Percentiles rank a stretch among this genome's conserved stretches.
phyloP scores from a whole-genome alignment of 2,888 invertebrate species.

The Phalera bucephala region DNA sequence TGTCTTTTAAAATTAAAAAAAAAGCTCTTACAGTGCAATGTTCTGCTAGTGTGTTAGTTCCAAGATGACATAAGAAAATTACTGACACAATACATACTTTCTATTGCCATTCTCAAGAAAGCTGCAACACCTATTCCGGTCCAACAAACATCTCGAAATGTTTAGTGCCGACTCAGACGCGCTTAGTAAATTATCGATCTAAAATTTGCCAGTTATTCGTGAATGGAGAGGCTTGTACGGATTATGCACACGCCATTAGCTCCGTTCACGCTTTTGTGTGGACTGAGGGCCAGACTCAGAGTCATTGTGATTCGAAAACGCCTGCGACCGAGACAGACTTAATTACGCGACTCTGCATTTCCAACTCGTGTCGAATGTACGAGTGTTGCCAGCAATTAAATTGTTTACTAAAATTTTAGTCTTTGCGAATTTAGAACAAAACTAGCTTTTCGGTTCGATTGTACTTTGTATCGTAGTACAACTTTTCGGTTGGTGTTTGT shows the following conservation, averaged over 20 bases:
- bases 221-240: constrained; percentile 64
- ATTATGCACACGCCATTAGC: constrained; percentile 72
- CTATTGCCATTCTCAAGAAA: too few species aligned
- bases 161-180: neutral
- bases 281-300: constrained; percentile 38
- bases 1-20: too few species aligned
- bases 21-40: too few species aligned
- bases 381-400: constrained; percentile 24
- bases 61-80: too few species aligned
- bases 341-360: constrained; percentile 49
- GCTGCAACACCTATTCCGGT: constrained; percentile 1
- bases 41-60: too few species aligned
- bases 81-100: too few species aligned
- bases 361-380: constrained; percentile 32
- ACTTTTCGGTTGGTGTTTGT: too few species aligned
- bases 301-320: constrained; percentile 60
- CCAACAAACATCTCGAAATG: neutral
- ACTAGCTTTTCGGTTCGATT: too few species aligned
- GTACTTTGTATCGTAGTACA: too few species aligned
- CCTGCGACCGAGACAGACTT: constrained; percentile 46
- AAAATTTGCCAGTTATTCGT: constrained; percentile 59
- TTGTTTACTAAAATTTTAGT: constrained; percentile 23
- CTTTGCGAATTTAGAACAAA: too few species aligned
- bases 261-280: constrained; percentile 61
- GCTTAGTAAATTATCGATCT: constrained; percentile 48